Base-by-base conservation (phyloP, 2,797 vertebrate species). In the Zenarchopterus dispar region DNA sequence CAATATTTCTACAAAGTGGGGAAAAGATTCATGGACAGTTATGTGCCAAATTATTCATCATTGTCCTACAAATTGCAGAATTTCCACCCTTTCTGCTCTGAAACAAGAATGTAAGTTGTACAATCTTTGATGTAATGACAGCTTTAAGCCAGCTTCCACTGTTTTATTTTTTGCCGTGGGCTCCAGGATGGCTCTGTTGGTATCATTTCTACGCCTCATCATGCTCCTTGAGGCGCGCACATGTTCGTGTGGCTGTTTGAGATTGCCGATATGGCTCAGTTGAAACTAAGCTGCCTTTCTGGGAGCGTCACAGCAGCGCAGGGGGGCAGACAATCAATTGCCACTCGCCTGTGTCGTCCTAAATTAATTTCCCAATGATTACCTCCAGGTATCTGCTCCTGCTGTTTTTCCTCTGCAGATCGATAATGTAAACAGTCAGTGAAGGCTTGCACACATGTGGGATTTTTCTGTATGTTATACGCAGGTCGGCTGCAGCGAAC, bases 331-430 rank as follows among this genome's bases (percentile, higher is more conserved):
- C 82, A 70, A 85, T 87, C 85, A 78, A 81, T 83, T 64, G 50
- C 36, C 61, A 56, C 67, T 81, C 53, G 52, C 67, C 70, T 48
- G 42, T 59, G 75, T 80, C 46, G 43, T 70, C 70, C 75, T 70
- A 79, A 72, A 89, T 89, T 75, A 70, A 81, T 83, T 87, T 84
- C 58, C 75, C 71, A 58, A 72, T 80, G 79, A 89, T 84, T 61
- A 81, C 75, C 78, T 78, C 33, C 77, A 81, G 81, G 83, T 82
- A 73, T 82, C 73, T 43, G 23, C 53, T 7, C 4, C 60, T 54
- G 60, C 64, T 75, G 78, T 78, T 77, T 77, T 64, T 71, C 58
- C 57, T 68, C 67, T 42, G 60, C 61, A 71, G 71, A 83, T 81
- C 70, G 64, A 75, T 80, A 84, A 76, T 69, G 63, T 77, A 85